Evolutionary conservation across 64 coral and sea anemone species (phyloP).

Genomic region (Anthopleura sola): DNA sequence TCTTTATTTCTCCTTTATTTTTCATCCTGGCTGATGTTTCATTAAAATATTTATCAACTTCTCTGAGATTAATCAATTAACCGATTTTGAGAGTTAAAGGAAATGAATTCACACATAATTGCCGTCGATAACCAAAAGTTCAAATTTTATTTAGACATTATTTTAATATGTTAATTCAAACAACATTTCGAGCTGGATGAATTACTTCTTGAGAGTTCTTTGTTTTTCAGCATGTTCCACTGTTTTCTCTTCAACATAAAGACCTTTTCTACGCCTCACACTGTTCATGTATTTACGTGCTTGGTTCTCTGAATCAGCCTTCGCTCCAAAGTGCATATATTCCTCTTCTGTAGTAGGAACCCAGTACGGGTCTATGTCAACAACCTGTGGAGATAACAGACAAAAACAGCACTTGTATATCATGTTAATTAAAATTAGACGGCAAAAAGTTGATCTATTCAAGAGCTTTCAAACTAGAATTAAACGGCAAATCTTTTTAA

Average conservation of each 20-base stretch:
- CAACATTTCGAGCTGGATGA: no score
- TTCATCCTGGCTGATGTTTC: no score
- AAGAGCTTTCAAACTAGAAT: neutral
- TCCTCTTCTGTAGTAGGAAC: constrained; percentile 94
- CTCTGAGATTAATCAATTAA: no score
- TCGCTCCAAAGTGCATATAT: constrained; percentile 92
- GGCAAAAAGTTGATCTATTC: no score
- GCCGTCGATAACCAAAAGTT: no score
- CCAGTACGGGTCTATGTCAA: constrained; percentile 95
- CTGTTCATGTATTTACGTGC: constrained; percentile 97
- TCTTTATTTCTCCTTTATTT: no score
- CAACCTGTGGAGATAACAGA: constrained; percentile 41
- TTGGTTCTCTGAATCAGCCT: constrained; percentile 92
- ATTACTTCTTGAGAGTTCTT: constrained; percentile 87
- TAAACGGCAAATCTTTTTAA: no score
- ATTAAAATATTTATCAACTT: no score
- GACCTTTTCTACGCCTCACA: constrained; percentile 79
- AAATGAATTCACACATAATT: neutral
- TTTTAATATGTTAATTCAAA: no score
- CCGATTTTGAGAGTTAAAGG: no score
- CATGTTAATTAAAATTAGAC: neutral
- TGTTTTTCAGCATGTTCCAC: constrained; percentile 97
- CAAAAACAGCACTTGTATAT: neutral
- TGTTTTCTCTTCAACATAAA: constrained; percentile 94
- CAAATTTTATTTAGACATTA: neutral